Conservation (phyloP, 2,888 invertebrate genomes). For the Eledone cirrhosa region DNA sequence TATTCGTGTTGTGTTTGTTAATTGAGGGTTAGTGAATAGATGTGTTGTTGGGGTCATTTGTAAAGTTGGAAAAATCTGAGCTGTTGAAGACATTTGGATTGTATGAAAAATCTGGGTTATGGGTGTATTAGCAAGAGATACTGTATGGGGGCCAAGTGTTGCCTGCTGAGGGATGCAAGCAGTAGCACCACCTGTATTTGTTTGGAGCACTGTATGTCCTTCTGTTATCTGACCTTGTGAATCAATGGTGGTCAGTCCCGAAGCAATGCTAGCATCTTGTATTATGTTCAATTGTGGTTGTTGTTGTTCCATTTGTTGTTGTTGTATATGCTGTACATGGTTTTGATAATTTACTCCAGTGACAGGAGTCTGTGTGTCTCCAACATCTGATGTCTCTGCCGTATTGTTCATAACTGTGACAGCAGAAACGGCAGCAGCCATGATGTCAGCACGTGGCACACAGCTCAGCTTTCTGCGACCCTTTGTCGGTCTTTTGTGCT, state of each 20-base stretch:
- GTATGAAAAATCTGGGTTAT: slow-evolving; percentile 16
- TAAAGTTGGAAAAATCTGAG: background rate
- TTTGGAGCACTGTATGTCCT: background rate
- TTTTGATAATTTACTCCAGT: background rate
- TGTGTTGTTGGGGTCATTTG: slow-evolving; percentile 16
- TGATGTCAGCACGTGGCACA: background rate
- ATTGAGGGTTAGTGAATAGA: slow-evolving; percentile 3
- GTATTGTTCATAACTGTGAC: background rate
- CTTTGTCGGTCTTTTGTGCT: slow-evolving; percentile 1
- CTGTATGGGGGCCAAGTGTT: background rate
- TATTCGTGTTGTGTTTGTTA: slow-evolving; percentile 5
- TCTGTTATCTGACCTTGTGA: background rate
- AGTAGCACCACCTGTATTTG: no score
- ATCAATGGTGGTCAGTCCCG: background rate
- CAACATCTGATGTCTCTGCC: background rate
- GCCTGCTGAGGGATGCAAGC: background rate
- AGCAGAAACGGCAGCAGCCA: no score
- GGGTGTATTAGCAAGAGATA: background rate
- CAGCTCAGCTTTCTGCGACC: slow-evolving; percentile 7
- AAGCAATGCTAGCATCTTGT: slow-evolving; percentile 6
- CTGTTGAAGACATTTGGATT: slow-evolving; percentile 18
- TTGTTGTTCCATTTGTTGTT: background rate
- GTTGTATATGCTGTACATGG: background rate
- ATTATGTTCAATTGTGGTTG: background rate
- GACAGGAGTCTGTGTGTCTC: background rate